Base-by-base conservation (phyloP, 2,113 vertebrate genomes). In the Sardina pilchardus region DNA sequence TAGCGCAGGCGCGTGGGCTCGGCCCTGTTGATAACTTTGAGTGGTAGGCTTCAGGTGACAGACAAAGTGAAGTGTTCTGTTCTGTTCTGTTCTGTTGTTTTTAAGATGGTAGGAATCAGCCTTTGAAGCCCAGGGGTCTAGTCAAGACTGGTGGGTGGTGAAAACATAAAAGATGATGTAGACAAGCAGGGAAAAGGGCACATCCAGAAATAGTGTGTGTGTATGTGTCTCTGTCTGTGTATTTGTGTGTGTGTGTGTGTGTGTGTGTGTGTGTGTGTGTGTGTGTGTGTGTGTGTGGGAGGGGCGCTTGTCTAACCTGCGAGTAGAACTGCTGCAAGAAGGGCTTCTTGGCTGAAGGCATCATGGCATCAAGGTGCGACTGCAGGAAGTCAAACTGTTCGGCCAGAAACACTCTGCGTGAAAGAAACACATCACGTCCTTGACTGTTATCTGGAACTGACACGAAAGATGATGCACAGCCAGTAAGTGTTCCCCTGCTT, bases 301-400 rank as follows among this genome's bases (percentile, higher is more conserved):
- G 63, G 24, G 67, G 3, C 14, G 9, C 8, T 8, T 30, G 63
- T 81, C 93, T 93, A 87, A 99, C 98, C 97, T 99, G 98, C 81
- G 98, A 99, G 88, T 99, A 99, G 91, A 99, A 99, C 93, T 99
- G 98, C 83, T 99, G 98, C 48, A 99, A 96, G 91, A 99, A 99
- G 63, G 98, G 98, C 86, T 99, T 99, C 95, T 99, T 99, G 85
- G 96, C 97, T 88, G 97, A 95, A 87, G 98, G 98, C 97, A 99
- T 99, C 96, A 99, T 98, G 0, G 96, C 94, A 93, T 99, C 98
- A 83, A 99, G 96, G 93, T 99, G 97, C 44, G 96, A 96, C 92
- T 99, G 98, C 80, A 99, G 96, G 86, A 97, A 97, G 89, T 99
- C 98, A 90, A 99, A 99, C 89, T 99, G 98, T 86, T 99, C 98